Base-by-base conservation (phyloP, 2,113 vertebrate species). In the Dendrocopos noguchii region DNA sequence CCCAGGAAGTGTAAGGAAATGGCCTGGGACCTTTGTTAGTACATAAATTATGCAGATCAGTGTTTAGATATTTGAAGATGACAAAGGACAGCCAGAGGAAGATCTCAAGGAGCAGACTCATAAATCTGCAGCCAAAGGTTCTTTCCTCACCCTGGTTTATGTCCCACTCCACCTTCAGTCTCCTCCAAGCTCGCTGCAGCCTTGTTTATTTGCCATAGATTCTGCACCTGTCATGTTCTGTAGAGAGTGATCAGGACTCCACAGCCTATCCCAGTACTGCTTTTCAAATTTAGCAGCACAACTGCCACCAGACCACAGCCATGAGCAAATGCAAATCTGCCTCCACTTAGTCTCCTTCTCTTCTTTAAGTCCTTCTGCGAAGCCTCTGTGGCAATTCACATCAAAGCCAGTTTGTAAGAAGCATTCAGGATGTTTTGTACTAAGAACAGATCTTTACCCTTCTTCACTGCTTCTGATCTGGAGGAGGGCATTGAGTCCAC, bases 251-350 rank as follows among this genome's bases (percentile, higher is more conserved):
- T 78, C 11, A 28, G 55, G 36, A 87, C 68, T 87, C 93, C 50
- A 47, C 21, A 68, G 68, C 12, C 34, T 80, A 9, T 55, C n/a
- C 53, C 7, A 10, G 4, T 59, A 71, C 46, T 86, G 11, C 39
- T 86, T 88, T 91, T 82, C 34, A 88, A 66, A 91, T 83, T 53
- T 44, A 83, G 28, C 59, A n/a, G 60, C 78, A 64, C 68, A 80
- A 76, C 25, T 53, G 50, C 42, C 75, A 52, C 28, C 25, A 73
- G 27, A 57, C 22, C 39, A 27, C 14, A 29, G 27, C 39, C 7
- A 4, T 2, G 10, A 74, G 44, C 42, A 67, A 42, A 66, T 9
- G 12, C 29, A n/a, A 66, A 70, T 61, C 64, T 76, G 0, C 25
- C 60, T 11, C 11, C 25, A 15, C 65, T 50, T 25, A 70, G 25